phyloP scores from a whole-genome alignment of 2,888 invertebrate genomes.

The Noctua janthina region DNA sequence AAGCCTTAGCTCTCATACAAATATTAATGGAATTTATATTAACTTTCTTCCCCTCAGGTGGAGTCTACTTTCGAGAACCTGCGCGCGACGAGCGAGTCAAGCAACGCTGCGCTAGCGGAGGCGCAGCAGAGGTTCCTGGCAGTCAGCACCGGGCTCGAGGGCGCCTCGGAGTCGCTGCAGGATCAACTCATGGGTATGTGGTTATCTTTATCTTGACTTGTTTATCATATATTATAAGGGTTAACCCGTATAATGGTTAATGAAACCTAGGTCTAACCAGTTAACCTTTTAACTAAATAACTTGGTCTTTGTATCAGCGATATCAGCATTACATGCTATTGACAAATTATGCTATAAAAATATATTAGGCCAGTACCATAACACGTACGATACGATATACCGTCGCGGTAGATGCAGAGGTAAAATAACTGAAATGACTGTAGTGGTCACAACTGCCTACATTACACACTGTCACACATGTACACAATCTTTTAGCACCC shows the following conservation, averaged over 20 bases:
- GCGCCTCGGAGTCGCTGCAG: conserved; percentile 95
- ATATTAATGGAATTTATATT: not conserved
- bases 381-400: too few species aligned
- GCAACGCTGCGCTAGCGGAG: conserved; percentile 92
- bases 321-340: too few species aligned
- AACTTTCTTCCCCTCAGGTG: conserved; percentile 74
- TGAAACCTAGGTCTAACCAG: too few species aligned
- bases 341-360: not conserved
- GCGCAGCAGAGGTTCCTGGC: conserved; percentile 96
- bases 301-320: not conserved
- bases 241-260: too few species aligned
- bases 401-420: not conserved
- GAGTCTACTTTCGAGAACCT: conserved; percentile 92
- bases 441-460: not conserved
- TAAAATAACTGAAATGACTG: not conserved
- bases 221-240: too few species aligned
- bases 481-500: not conserved
- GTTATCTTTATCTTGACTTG: not conserved
- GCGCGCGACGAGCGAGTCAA: conserved; percentile 92
- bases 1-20: not conserved
- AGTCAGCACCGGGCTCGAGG: conserved; percentile 95
- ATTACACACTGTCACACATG: not conserved
- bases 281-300: not conserved
- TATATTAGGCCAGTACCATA: not conserved
- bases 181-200: conserved; percentile 96